Conservation (phyloP, 1,140 invertebrate species). For the Venustaconcha ellipsiformis region DNA sequence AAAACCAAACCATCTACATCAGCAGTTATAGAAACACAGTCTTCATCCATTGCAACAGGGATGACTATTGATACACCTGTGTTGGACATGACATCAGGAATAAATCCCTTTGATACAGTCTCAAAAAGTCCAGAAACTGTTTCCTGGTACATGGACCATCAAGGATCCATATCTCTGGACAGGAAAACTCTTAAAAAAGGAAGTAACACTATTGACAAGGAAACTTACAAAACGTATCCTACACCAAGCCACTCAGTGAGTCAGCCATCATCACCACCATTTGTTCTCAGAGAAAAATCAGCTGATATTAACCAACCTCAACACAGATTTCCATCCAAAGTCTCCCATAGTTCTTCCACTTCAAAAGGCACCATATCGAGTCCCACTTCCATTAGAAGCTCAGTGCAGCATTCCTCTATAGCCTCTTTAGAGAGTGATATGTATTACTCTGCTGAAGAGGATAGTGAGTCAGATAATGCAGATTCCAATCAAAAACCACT, state of each 20-base stretch:
- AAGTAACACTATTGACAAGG: too few species aligned
- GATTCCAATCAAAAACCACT: too few species aligned
- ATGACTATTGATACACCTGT: background rate
- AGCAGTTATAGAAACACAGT: slow-evolving; percentile 22
- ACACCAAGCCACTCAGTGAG: slow-evolving; percentile 16
- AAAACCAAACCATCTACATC: background rate
- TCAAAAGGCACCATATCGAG: slow-evolving; percentile 3
- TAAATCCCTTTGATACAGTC: slow-evolving; percentile 27
- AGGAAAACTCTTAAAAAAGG: too few species aligned
- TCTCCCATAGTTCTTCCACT: slow-evolving; percentile 19
- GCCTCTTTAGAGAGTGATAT: slow-evolving; percentile 56
- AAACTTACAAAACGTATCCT: too few species aligned
- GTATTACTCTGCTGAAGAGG: slow-evolving; percentile 60
- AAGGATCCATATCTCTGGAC: too few species aligned
- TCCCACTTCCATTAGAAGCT: slow-evolving; percentile 13
- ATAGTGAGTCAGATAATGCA: slow-evolving; percentile 6
- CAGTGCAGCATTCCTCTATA: slow-evolving; percentile 28
- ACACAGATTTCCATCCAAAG: slow-evolving; percentile 37
- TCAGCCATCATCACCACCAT: slow-evolving; percentile 33
- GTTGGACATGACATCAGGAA: slow-evolving; percentile 17
- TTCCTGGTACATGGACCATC: too few species aligned
- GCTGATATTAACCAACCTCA: slow-evolving; percentile 23
- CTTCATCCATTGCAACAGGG: slow-evolving; percentile 15
- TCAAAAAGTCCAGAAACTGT: too few species aligned
- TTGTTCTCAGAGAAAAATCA: slow-evolving; percentile 19